Evolutionary conservation across 2,888 invertebrate genomes (phyloP), one percentile per base, ranked within the genome.

Genomic region (Thumatha senex): DNA sequence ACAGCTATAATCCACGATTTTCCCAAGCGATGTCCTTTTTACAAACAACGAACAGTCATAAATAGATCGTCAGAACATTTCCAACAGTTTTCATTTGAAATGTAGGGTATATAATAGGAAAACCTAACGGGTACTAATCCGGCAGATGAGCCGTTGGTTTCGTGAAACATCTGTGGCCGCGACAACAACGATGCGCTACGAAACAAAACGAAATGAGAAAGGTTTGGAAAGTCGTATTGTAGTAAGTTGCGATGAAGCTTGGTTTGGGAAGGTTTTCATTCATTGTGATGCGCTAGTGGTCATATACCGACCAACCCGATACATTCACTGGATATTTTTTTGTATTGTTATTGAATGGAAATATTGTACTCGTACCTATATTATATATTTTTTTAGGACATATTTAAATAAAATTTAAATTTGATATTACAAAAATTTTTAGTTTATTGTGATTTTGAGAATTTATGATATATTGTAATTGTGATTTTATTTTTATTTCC

Each of bases 161-260:
- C 80, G 79, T 67, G 72, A 72, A 83, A 81, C 89, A 89, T 86
- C 89, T 89, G 90, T 74, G 86, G 67, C 81, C 82, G 75, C 76
- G 77, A 74, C 80, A 76, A 76, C 79, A 72, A 71, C 74, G 73
- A 60, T 54, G 65, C 61, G 66, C 67, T 68, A 65, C 75, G 76
- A 86, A 85, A 89, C 89, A 89, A 89, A 89, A 89, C 89, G 80
- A 80, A 84, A 89, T 89, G 89, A 88, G 86, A 89, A 86, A 89
- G 89, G 86, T 86, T 88, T 76, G 82, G 82, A 78, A 78, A 82
- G 80, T 82, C 78, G 80, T 78, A 87, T 86, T 89, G 89, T 84
- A 74, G 80, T 71, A 83, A 86, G 78, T 86, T 85, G 80, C 74
- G 76, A 79, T 76, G 78, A 77, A 78, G 76, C 77, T n/a, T n/a